Evolutionary conservation across 1,140 invertebrate genomes (phyloP), one percentile per base, ranked within the genome.

Genomic region (Holcopasites calliopsidis): DNA sequence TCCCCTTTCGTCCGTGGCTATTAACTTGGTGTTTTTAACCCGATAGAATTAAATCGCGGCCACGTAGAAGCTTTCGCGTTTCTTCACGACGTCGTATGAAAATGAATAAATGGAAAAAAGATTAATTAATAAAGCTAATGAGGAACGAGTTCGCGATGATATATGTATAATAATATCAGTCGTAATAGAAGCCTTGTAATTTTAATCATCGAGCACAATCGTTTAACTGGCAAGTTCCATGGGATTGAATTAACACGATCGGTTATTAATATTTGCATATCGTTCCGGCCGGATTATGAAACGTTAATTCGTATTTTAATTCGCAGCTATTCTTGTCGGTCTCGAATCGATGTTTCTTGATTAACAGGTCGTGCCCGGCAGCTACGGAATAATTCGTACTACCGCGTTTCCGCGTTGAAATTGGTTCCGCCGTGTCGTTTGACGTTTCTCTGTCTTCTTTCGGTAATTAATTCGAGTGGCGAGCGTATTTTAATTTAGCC

Each of bases 221-320:
- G 23, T 66, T 66, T 47, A 66, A 66, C 55, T 28, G n/a, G 35
- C 62, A 18, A 8, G 1, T 18, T 0, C 26, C 4, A 18, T 35
- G 38, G 21, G 66, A 73, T 65, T 28, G 50, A 65, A 73, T 65
- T 26, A 47, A 44, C 28, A 23, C 31, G 13, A 5, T 4, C 40
- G 23, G 18, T 65, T 74, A 74, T 74, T 66, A 57, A 74, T 74
- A 66, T 65, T 73, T 73, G 70, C 61, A 28, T 38, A 49, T 33
- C 55, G 55, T 57, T 42, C 5, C 50, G 11, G 11, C 13, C 13
- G 52, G 50, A 31, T 44, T 42, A 33, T 6, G 21, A 26, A n/a
- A n/a, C 18, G 61, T 65, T 62, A 42, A 23, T 62, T 23, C 60
- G 1, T 65, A 26, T 73, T 54, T 44, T 23, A 42, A 64, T 64